Conservation (phyloP, 2,888 invertebrate species). For the Synergus umbraculus region DNA sequence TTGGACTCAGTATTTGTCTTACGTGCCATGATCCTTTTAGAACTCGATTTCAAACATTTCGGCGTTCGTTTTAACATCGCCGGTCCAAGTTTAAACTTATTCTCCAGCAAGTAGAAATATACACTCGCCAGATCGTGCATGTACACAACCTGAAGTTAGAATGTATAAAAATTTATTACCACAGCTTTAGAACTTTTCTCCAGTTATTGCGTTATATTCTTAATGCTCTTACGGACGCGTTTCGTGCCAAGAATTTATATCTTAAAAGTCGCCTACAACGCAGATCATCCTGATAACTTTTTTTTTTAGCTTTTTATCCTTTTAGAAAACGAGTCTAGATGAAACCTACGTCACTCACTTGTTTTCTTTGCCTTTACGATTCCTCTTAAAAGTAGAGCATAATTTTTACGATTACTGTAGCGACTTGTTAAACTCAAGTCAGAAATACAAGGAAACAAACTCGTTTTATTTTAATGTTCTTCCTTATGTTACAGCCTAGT, state of each 20-base stretch:
- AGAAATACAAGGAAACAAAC: conserved; percentile 11
- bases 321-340: conserved; percentile 4
- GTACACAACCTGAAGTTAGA: conserved; percentile 20
- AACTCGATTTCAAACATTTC: conserved; percentile 27
- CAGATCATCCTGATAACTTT: conserved; percentile 17
- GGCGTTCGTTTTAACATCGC: not conserved
- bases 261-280: conserved; percentile 14
- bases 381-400: conserved; percentile 33
- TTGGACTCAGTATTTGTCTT: conserved; percentile 12
- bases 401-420: conserved; percentile 11
- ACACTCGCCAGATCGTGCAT: not conserved
- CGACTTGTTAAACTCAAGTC: conserved; percentile 9
- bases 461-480: conserved; percentile 18
- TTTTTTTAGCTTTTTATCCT: not conserved
- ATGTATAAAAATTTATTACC: conserved; percentile 41
- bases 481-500: not conserved
- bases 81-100: conserved; percentile 32
- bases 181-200: conserved; percentile 33
- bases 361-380: conserved; percentile 28
- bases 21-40: conserved; percentile 27
- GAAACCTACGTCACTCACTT: conserved; percentile 12
- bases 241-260: conserved; percentile 39
- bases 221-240: conserved; percentile 30
- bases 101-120: conserved; percentile 6
- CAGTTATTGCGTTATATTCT: conserved; percentile 35